Base-by-base conservation (phyloP, 2,113 vertebrate species). In the Saimiri boliviensis region DNA sequence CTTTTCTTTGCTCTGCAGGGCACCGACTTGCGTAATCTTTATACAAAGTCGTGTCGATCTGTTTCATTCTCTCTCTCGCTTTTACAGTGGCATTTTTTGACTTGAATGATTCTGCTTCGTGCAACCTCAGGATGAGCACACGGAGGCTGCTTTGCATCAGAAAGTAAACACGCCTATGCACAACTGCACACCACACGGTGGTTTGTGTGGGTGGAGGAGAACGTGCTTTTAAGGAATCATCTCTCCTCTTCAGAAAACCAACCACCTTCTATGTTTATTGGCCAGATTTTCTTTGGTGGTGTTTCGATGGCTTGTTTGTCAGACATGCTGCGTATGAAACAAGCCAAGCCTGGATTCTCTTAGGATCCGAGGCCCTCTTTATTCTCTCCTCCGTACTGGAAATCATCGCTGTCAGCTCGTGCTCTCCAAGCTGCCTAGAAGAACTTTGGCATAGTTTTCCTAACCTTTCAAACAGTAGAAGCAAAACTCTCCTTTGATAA, bases 401-500 rank as follows among this genome's bases (percentile, higher is more conserved):
- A 98, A 98, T 89, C 86, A 54, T 96, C 98, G 94, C 98, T 97
- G 97, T 97, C 98, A 97, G 98, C 98, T 98, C 85, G 81, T 92
- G 96, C 90, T 96, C 97, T 97, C 71, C 82, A 49, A 98, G 98
- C 97, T 98, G 98, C 98, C 97, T 95, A 96, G 85, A 95, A 98
- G 98, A 98, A 98, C 98, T 98, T 98, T 98, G 98, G 98, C 98
- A 98, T 96, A 98, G 98, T 98, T 98, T 98, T 86, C 96, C 97
- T 98, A 98, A 98, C 98, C 98, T 98, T 98, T 98, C 97, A 96
- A 98, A 98, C 97, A 98, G 96, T 97, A 97, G 98, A 98, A 97
- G 94, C 98, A 98, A 97, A 98, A 91, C 96, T 95, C 94, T 71
- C 68, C 98, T 99, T 98, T 98, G 98, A 98, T 98, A 97, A 96